phyloP scores from a whole-genome alignment of 2,888 invertebrate genomes.

The Tridacna gigas region DNA sequence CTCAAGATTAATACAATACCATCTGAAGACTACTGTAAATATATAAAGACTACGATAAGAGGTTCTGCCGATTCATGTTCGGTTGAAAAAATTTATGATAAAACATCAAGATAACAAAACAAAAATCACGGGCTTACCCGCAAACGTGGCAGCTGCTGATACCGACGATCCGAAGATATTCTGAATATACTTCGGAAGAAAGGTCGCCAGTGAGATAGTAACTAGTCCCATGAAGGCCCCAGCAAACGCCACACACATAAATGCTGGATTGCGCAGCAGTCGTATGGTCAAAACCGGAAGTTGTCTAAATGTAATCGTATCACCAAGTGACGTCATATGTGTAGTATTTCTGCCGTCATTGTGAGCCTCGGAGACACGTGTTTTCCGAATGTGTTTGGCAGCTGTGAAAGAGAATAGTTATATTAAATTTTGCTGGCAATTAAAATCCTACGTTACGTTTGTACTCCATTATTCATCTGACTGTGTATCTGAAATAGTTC shows the following conservation, averaged over 20 bases:
- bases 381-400: slow-evolving; percentile 68
- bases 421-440: no score
- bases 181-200: slow-evolving; percentile 91
- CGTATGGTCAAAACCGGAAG: slow-evolving; percentile 60
- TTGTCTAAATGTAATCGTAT: slow-evolving; percentile 51
- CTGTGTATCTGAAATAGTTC: no score
- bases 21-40: no score
- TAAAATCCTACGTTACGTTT: no score
- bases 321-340: slow-evolving; percentile 39
- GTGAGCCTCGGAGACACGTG: slow-evolving; percentile 74
- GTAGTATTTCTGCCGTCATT: slow-evolving; percentile 42
- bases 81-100: no score
- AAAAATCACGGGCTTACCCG: slow-evolving; percentile 86
- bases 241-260: slow-evolving; percentile 89
- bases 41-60: no score
- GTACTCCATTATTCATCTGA: no score
- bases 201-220: slow-evolving; percentile 88
- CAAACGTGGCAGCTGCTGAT: slow-evolving; percentile 89
- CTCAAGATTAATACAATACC: no score
- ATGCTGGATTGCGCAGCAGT: slow-evolving; percentile 78
- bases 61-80: no score
- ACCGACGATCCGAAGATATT: slow-evolving; percentile 90
- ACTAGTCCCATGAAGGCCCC: slow-evolving; percentile 86
- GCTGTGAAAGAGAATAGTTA: slow-evolving; percentile 57
- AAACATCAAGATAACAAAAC: background rate